A percentile compares a stretch with the other conserved stretches of the same genome.
These are phyloP conservation scores for Festucalex cinctus DNA, from an alignment of 2,113 vertebrate genomes.

Conservation along the genomic window DNA sequence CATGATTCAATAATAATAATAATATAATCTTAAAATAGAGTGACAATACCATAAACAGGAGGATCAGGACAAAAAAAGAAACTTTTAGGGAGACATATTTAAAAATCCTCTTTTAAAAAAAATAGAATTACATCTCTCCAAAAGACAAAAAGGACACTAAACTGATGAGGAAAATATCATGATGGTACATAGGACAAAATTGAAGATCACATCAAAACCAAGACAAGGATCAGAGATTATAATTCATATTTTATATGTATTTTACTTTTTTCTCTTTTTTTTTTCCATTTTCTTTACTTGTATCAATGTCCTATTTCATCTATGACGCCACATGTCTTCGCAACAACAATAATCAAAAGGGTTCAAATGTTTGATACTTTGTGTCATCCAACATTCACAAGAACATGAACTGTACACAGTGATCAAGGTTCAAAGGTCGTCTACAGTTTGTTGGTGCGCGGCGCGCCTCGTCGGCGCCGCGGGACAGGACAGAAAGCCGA, in stretches of 20 bases:
- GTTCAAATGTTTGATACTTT: constrained; percentile 72
- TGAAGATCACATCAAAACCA: constrained; percentile 68
- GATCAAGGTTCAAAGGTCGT: constrained; percentile 74
- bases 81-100: constrained; percentile 70
- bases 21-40: constrained; percentile 67
- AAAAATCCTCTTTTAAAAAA: constrained; percentile 82
- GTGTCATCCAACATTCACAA: constrained; percentile 71
- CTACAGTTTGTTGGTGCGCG: constrained; percentile 62
- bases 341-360: constrained; percentile 59
- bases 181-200: constrained; percentile 55
- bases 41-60: constrained; percentile 66
- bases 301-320: constrained; percentile 61
- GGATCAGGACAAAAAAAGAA: constrained; percentile 69
- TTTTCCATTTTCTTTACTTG: constrained; percentile 26
- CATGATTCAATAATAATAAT: constrained; percentile 63
- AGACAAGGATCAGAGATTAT: constrained; percentile 68
- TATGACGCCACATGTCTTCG: constrained; percentile 56
- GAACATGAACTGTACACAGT: constrained; percentile 74
- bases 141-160: constrained; percentile 74
- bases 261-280: constrained; percentile 32
- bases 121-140: constrained; percentile 85
- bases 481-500: constrained; percentile 72
- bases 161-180: constrained; percentile 49
- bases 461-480: constrained; percentile 63
- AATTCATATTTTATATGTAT: constrained; percentile 55